These are phyloP conservation scores for Leptinotarsa undecemlineata DNA, from an alignment of 1,140 invertebrate genomes.

Conservation along the genomic window DNA sequence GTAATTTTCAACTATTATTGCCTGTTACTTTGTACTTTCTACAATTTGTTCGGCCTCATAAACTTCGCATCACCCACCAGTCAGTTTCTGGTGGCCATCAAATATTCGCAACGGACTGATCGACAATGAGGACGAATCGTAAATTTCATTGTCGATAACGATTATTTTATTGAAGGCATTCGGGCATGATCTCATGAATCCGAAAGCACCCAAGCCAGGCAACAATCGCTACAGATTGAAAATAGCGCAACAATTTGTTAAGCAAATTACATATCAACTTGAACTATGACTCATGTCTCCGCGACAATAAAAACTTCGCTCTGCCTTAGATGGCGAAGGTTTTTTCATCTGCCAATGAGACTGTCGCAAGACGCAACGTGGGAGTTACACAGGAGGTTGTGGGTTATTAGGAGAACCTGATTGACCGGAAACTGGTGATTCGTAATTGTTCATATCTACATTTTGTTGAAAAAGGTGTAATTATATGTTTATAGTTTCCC, in stretches of 20 bases:
- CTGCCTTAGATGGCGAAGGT: neutral
- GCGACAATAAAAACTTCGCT: constrained; percentile 5
- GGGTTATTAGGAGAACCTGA: constrained; percentile 7
- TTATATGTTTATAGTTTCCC: neutral
- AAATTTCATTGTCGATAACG: too few relatives aligned
- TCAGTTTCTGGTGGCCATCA: too few relatives aligned
- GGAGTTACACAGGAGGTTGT: neutral
- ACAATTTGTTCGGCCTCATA: too few relatives aligned
- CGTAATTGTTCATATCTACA: neutral
- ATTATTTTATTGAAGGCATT: neutral
- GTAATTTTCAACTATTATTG: too few relatives aligned
- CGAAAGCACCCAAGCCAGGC: neutral
- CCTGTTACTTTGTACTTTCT: too few relatives aligned
- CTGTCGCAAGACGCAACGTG: neutral
- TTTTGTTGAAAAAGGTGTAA: neutral
- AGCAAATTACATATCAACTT: constrained; percentile 15
- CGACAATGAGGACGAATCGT: too few relatives aligned
- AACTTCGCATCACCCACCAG: too few relatives aligned
- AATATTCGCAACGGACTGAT: too few relatives aligned
- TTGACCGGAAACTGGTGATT: constrained; percentile 8
- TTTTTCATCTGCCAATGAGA: neutral
- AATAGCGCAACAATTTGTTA: constrained; percentile 17
- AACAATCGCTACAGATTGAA: neutral
- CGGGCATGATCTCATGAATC: constrained; percentile 15
- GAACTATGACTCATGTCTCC: constrained; percentile 15